Percentiles rank a stretch among this genome's conserved stretches.
Conservation (phyloP, 2,797 vertebrate genomes). For the Cossypha heuglini region DNA sequence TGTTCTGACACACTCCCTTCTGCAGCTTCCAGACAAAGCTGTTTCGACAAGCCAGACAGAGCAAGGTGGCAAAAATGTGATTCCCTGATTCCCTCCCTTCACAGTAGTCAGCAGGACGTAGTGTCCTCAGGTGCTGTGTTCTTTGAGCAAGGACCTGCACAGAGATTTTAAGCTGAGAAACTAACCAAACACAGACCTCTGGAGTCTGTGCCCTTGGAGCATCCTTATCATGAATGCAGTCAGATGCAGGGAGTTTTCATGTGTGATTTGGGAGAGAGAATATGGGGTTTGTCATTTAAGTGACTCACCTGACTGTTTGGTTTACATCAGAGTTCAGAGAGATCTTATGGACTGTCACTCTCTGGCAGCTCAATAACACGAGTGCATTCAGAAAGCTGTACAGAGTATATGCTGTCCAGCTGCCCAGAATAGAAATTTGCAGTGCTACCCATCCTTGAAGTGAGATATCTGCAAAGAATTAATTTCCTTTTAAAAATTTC, state of each 20-base stretch:
- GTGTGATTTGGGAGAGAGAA: not conserved
- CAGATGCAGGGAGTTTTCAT: not conserved
- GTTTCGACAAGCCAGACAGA: not conserved
- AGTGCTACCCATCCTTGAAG: not conserved
- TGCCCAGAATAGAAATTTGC: not conserved
- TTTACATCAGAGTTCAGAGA: not conserved
- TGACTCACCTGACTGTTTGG: not conserved
- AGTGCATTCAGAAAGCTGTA: not conserved
- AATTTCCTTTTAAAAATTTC: not conserved
- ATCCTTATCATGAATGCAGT: not conserved
- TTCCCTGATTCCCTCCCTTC: not conserved
- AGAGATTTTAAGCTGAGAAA: not conserved
- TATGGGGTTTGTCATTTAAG: not conserved
- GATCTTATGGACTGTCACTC: not conserved
- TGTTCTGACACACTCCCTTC: not conserved
- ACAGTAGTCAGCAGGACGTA: not conserved
- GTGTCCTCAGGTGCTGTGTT: not conserved
- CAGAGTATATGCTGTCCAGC: not conserved
- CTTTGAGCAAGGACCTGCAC: not conserved
- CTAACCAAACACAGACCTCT: not conserved
- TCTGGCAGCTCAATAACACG: not conserved
- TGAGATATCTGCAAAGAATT: not conserved
- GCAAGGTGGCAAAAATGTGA: not conserved
- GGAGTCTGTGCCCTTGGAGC: not conserved
- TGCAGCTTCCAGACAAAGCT: not conserved